These are phyloP conservation scores for Callorhinus ursinus DNA, from an alignment of 2,113 vertebrate genomes.

Conservation along the genomic window DNA sequence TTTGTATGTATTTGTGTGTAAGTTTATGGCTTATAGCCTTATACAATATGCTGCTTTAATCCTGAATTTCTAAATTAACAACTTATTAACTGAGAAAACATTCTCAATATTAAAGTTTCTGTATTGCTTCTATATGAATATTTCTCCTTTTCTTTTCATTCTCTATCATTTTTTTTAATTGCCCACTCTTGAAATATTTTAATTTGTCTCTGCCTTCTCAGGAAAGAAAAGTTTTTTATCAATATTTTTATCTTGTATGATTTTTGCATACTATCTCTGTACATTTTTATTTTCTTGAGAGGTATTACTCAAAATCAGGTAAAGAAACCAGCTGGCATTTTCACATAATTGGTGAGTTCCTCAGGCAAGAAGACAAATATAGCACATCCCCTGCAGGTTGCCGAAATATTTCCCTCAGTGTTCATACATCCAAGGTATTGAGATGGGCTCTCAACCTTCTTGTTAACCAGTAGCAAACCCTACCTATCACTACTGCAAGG, in stretches of 20 bases:
- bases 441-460: background rate
- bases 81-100: background rate
- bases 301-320: constrained; percentile 18
- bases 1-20: background rate
- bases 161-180: background rate
- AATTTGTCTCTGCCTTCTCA: background rate
- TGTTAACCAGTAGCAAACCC: background rate
- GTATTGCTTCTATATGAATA: background rate
- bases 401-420: background rate
- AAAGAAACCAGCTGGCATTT: constrained; percentile 57
- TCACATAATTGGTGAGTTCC: constrained; percentile 57
- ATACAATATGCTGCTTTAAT: background rate
- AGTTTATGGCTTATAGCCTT: background rate
- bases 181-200: background rate
- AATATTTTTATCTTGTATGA: background rate
- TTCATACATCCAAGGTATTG: background rate
- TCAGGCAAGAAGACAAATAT: constrained; percentile 55
- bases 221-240: background rate
- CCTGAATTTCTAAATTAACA: background rate
- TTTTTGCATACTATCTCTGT: background rate
- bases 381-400: background rate
- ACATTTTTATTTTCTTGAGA: constrained; percentile 7
- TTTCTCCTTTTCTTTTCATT: background rate
- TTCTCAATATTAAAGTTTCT: background rate
- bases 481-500: background rate